Base-by-base conservation (phyloP, 2,888 invertebrate genomes). In the Oscheius myriophilus region DNA sequence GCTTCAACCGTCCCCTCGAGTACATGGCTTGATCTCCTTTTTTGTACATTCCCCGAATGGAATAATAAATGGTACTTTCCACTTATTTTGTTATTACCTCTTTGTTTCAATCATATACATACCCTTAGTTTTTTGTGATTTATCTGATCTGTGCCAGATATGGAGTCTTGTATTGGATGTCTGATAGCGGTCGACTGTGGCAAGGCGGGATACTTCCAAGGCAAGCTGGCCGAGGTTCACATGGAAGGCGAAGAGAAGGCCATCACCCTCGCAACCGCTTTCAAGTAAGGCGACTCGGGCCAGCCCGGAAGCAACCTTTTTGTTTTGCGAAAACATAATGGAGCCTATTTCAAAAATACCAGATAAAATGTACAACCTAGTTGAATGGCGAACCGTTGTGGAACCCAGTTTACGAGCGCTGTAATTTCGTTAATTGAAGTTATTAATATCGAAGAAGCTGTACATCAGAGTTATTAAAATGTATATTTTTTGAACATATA, bases 1-100 rank as follows among this genome's bases (percentile, higher is more conserved):
- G 97, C 66, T 98, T 98, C 89, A 98, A 98, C 89, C 90, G 97
- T 87, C 97, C 97, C 49, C 89, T 98, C 76, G 97, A 98, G 57
- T 85, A 80, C 70, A 81, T 85, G 69, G 83, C 80, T 25, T 85
- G 57, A 68, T 62, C 54, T 51, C 63, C 26, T 49, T 21, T 26
- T n/a, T 25, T 25, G 23, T 23, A 33, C 23, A 49, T 49, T 18
- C 49, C 18, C 23, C 23, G 18, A 21, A 49, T 33, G 12, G 58
- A 58, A 45, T 58, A 58, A 58, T 42, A 4, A 49, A 4, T 54
- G 11, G 16, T 41, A n/a, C 23, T 63, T 51, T 49, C 14, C 14
- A 45, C 11, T 42, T 4, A 45, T 49, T 16, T 49, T 18, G 9
- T 49, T 21, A 18, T 18, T 49, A 18, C 11, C 49, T 11, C 49